Evolutionary conservation across 2,113 vertebrate species (phyloP).

Genomic region (Archilochus colubris): DNA sequence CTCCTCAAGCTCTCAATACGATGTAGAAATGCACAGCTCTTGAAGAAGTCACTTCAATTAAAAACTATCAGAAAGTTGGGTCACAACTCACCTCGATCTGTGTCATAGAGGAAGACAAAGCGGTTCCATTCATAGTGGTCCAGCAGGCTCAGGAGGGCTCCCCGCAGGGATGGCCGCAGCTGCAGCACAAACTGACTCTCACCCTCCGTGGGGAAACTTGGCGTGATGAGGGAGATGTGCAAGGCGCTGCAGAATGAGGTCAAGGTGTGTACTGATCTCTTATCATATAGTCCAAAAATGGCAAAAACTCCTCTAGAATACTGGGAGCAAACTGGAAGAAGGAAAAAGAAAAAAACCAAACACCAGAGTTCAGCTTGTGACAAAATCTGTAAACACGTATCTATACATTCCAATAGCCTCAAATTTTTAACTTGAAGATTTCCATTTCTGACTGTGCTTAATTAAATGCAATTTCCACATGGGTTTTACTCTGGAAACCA

Average conservation of each 20-base stretch:
- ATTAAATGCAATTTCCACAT: not conserved
- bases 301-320: slow-evolving; percentile 98
- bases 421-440: not conserved
- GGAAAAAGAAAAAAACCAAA: not conserved
- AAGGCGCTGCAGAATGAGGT: slow-evolving; percentile 98
- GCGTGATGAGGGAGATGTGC: slow-evolving; percentile 97
- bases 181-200: slow-evolving; percentile 98
- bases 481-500: not conserved
- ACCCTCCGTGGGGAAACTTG: slow-evolving; percentile 94
- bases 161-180: slow-evolving; percentile 91
- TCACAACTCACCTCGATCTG: slow-evolving; percentile 87
- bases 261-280: slow-evolving; percentile 97
- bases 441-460: not conserved
- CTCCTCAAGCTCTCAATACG: not conserved
- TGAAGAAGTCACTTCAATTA: not conserved
- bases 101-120: slow-evolving; percentile 97
- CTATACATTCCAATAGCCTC: not conserved
- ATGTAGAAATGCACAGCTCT: not conserved
- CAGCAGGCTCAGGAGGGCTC: slow-evolving; percentile 90
- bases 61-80: not conserved
- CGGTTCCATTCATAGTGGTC: slow-evolving; percentile 97
- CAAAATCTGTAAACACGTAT: not conserved
- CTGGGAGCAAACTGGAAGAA: slow-evolving; percentile 94
- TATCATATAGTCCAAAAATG: slow-evolving; percentile 98
- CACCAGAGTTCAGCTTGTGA: not conserved